Conservation (phyloP, 2,888 invertebrate genomes). For the Beris morrisii region DNA sequence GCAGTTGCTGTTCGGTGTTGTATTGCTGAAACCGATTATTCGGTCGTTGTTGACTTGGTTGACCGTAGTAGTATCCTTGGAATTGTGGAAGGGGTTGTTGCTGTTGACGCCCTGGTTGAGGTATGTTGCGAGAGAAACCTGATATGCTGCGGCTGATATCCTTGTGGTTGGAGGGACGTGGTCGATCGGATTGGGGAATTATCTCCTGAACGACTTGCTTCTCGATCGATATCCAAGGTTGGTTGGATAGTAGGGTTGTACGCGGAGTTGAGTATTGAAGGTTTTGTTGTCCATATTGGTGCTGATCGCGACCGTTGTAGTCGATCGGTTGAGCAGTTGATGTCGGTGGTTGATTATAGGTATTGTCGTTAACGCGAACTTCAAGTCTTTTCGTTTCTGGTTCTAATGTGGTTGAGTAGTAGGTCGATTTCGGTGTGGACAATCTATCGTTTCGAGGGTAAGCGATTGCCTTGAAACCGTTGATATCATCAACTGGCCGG, state of each 20-base stretch:
- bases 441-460: slow-evolving; percentile 60
- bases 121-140: slow-evolving; percentile 42
- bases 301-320: slow-evolving; percentile 21
- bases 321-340: slow-evolving; percentile 7
- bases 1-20: slow-evolving; percentile 12
- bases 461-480: slow-evolving; percentile 52
- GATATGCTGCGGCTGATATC: slow-evolving; percentile 42
- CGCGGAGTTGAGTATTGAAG: slow-evolving; percentile 62
- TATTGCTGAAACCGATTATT: slow-evolving; percentile 46
- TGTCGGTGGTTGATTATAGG: slow-evolving; percentile 1
- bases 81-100: slow-evolving; percentile 38
- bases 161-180: not conserved
- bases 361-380: slow-evolving; percentile 12
- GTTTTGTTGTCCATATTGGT: slow-evolving; percentile 55
- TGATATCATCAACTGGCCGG: slow-evolving; percentile 51
- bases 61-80: slow-evolving; percentile 47
- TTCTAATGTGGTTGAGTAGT: slow-evolving; percentile 57
- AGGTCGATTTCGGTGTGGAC: slow-evolving; percentile 47
- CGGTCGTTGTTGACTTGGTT: slow-evolving; percentile 43
- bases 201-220: slow-evolving; percentile 45
- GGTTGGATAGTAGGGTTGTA: slow-evolving; percentile 6
- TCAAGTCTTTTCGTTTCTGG: slow-evolving; percentile 1
- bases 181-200: slow-evolving; percentile 34
- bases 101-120: slow-evolving; percentile 5
- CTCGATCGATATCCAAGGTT: slow-evolving; percentile 46